These are phyloP conservation scores for Eristalinus sepulchralis DNA, from an alignment of 2,888 invertebrate genomes.

Conservation along the genomic window DNA sequence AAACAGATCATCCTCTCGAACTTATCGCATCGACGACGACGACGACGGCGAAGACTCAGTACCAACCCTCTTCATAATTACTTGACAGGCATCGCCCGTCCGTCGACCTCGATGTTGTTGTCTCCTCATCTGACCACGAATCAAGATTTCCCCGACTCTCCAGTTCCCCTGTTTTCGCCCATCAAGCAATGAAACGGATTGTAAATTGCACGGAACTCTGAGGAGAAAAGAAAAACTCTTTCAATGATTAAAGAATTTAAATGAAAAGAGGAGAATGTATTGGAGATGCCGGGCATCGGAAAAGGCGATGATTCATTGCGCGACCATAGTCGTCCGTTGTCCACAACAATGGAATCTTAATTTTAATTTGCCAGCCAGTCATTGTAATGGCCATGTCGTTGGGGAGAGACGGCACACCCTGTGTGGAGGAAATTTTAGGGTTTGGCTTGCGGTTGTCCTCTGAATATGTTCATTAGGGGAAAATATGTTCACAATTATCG, in stretches of 20 bases:
- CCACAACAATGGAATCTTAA: conserved; percentile 28
- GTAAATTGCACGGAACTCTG: not conserved
- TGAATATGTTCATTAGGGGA: conserved; percentile 26
- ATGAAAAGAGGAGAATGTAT: not conserved
- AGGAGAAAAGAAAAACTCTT: conserved; percentile 10
- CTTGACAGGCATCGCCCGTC: conserved; percentile 26
- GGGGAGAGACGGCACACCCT: conserved; percentile 32
- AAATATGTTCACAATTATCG: no score
- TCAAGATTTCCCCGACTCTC: not conserved
- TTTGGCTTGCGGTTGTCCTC: conserved; percentile 12
- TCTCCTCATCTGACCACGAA: not conserved
- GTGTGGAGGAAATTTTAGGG: not conserved
- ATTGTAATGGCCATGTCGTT: not conserved
- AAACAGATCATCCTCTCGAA: not conserved
- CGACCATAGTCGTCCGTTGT: not conserved
- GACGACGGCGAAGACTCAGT: not conserved
- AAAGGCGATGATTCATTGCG: conserved; percentile 46
- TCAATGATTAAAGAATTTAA: conserved; percentile 1
- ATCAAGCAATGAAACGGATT: not conserved
- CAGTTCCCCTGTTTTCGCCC: not conserved
- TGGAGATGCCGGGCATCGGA: conserved; percentile 9
- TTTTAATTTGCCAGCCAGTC: conserved; percentile 12
- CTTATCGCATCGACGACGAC: conserved; percentile 13
- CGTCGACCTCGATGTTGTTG: not conserved
- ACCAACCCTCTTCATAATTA: conserved; percentile 50